A percentile compares a stretch with the other conserved stretches of the same genome.
Conservation (phyloP, 2,113 vertebrate species). For the Crocuta crocuta region DNA sequence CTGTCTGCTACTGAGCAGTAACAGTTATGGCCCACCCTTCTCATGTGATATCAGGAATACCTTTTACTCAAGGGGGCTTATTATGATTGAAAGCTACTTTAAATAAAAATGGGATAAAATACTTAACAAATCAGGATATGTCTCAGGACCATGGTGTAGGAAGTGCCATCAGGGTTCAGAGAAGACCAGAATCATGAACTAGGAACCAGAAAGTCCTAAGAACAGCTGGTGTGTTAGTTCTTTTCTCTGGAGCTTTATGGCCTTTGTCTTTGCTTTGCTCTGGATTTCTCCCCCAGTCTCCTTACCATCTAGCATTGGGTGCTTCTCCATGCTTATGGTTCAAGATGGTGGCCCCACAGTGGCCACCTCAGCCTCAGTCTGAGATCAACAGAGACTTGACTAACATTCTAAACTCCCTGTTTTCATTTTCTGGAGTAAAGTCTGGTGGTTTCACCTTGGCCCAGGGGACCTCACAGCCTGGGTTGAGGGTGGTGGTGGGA, state of each 20-base stretch:
- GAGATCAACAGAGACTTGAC: not conserved
- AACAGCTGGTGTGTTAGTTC: not conserved
- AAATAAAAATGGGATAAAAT: not conserved
- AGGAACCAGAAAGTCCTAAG: not conserved
- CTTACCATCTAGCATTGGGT: not conserved
- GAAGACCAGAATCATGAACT: not conserved
- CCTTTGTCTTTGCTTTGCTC: not conserved
- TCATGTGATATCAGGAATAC: not conserved
- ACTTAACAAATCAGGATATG: not conserved
- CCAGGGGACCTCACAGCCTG: not conserved
- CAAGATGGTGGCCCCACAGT: not conserved
- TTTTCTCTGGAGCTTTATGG: not conserved
- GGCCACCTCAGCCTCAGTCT: not conserved
- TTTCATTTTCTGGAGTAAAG: not conserved
- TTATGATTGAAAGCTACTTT: slow-evolving; percentile 17
- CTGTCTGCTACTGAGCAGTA: not conserved
- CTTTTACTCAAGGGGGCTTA: not conserved
- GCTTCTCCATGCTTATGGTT: not conserved
- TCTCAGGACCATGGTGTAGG: not conserved
- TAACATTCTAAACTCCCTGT: not conserved
- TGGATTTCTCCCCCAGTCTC: not conserved
- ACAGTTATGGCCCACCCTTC: not conserved
- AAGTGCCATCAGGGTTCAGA: not conserved
- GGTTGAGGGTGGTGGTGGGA: no score
- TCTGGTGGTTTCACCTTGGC: not conserved